Conservation (phyloP, 2,888 invertebrate species). For the Beris chalybata region DNA sequence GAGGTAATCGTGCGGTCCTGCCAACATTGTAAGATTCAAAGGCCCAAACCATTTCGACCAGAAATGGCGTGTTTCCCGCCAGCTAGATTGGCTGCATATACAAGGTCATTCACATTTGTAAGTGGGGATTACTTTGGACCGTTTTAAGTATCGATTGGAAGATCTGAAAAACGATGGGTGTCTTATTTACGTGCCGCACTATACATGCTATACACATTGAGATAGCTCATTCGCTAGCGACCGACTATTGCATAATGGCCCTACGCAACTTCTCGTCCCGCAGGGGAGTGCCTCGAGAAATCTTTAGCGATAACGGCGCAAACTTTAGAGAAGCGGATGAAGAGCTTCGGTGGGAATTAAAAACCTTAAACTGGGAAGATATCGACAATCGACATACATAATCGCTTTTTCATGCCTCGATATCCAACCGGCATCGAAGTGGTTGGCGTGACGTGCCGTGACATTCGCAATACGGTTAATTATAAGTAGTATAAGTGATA, state of each 20-base stretch:
- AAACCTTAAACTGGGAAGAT: too few species aligned
- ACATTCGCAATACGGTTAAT: too few species aligned
- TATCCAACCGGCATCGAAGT: too few species aligned
- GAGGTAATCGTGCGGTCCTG: too few species aligned
- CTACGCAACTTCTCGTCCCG: constrained; percentile 36
- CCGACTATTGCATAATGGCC: constrained; percentile 37
- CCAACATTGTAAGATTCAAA: constrained; percentile 28
- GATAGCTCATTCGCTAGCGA: constrained; percentile 31
- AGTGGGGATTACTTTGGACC: constrained; percentile 44
- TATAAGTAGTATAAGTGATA: too few species aligned
- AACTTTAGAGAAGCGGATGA: too few species aligned
- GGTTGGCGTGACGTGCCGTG: too few species aligned
- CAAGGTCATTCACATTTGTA: constrained; percentile 39
- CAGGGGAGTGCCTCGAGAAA: too few species aligned
- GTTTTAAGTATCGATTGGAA: constrained; percentile 27
- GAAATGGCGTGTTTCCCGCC: constrained; percentile 43
- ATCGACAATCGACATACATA: too few species aligned
- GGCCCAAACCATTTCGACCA: constrained; percentile 35
- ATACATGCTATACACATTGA: constrained; percentile 39
- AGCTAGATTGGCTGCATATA: constrained; percentile 36
- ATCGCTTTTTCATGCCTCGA: too few species aligned
- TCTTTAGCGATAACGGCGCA: too few species aligned
- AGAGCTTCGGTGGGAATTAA: too few species aligned
- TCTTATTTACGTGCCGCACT: constrained; percentile 39
- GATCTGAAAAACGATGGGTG: constrained; percentile 30